Percentiles rank a stretch among this genome's conserved stretches.
Evolutionary conservation across 2,888 invertebrate species (phyloP).

Genomic region (Cynaeus angustus): DNA sequence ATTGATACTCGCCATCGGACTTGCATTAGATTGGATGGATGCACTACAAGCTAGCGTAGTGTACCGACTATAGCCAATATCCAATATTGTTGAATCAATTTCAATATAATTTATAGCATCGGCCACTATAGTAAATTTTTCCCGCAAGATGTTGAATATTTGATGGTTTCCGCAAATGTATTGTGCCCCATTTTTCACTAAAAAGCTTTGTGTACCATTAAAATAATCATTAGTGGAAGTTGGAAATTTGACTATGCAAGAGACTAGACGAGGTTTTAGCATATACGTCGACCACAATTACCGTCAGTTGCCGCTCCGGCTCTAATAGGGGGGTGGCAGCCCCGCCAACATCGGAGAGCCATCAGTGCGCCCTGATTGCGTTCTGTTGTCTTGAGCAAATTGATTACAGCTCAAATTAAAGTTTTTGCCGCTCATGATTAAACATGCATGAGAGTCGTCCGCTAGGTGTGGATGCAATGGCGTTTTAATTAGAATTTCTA

Average conservation of each 20-base stretch:
- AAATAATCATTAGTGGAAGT: conserved; percentile 34
- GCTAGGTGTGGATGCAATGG: conserved; percentile 59
- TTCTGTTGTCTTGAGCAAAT: conserved; percentile 71
- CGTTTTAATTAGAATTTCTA: conserved; percentile 67
- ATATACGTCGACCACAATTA: conserved; percentile 51
- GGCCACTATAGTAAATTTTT: conserved; percentile 36
- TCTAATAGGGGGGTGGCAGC: conserved; percentile 44
- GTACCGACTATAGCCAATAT: conserved; percentile 51
- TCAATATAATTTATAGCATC: conserved; percentile 60
- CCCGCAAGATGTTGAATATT: conserved; percentile 38
- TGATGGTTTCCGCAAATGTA: conserved; percentile 17
- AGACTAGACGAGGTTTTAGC: conserved; percentile 49
- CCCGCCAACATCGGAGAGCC: conserved; percentile 42
- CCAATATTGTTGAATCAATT: conserved; percentile 63
- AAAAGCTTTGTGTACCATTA: conserved; percentile 9
- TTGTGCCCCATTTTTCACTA: conserved; percentile 7
- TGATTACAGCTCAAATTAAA: conserved; percentile 71
- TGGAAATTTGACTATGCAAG: conserved; percentile 47
- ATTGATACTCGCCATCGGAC: conserved; percentile 65
- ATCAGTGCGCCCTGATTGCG: conserved; percentile 64
- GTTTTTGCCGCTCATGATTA: conserved; percentile 69
- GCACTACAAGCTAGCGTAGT: conserved; percentile 46
- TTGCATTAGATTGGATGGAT: conserved; percentile 63
- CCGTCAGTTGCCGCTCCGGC: conserved; percentile 46
- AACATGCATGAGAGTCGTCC: conserved; percentile 67